Conservation (phyloP, 2,113 vertebrate species). For the Rallus limicola region DNA sequence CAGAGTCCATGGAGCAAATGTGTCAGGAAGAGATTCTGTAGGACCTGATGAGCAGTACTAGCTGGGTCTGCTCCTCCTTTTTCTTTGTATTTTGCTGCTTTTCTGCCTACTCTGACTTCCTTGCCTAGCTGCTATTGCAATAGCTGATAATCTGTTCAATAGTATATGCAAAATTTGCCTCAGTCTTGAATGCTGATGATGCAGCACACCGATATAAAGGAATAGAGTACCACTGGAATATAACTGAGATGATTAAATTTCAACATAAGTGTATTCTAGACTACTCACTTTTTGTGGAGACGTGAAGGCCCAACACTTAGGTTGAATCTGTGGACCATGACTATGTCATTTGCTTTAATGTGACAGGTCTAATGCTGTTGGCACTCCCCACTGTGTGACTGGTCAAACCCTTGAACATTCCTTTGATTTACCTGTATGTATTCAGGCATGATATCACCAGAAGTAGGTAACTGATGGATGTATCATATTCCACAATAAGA, state of each 20-base stretch:
- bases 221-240: neutral
- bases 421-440: neutral
- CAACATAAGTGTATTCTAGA: neutral
- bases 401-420: neutral
- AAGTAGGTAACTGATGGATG: neutral
- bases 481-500: neutral
- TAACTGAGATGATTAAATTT: neutral
- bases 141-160: neutral
- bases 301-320: neutral
- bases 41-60: neutral
- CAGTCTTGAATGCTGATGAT: neutral
- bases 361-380: neutral
- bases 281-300: neutral
- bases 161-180: neutral
- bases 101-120: neutral
- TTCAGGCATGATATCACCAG: neutral
- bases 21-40: neutral
- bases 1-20: neutral
- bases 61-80: neutral
- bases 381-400: neutral
- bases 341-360: neutral
- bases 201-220: neutral
- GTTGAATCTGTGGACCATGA: neutral
- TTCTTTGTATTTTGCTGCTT: neutral
- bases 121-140: neutral